Evolutionary conservation across 2,113 vertebrate genomes (phyloP), one percentile per base, ranked within the genome.

Genomic region (Genyomyrus donnyi): DNA sequence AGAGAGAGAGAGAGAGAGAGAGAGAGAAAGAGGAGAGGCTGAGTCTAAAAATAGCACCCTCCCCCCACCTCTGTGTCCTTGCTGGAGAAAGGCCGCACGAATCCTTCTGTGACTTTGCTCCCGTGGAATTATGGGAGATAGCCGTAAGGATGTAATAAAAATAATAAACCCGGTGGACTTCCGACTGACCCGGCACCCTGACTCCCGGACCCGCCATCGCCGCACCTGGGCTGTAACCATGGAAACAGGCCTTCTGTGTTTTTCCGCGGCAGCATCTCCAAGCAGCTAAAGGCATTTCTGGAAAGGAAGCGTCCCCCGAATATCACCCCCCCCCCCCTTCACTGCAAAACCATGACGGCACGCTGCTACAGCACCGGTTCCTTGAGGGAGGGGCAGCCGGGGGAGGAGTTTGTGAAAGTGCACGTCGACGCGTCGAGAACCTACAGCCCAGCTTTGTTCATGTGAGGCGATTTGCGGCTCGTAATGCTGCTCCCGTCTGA

Each of bases 1-100:
- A 88, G 35, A 48, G 48, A 50, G 84, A 13, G n/a, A 84, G 45
- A 56, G 48, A 66, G n/a, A 42, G 88, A 83, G 95, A 0, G n/a
- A 74, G 89, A 88, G 35, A 48, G 49, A 50, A 53, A 9, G 49
- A 24, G 31, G 83, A 35, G 58, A 39, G 50, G 7, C 70, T 84
- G 35, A 88, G 85, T 58, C 89, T 83, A 84, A 91, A 89, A 58
- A 52, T 90, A 89, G 88, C 24, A 21, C 45, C 49, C 24, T n/a
- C 42, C 88, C 83, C 48, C 19, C 56, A 35, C 42, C 45, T 42
- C 50, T 1, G 45, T 87, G 83, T 87, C 84, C 88, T 66, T 89
- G 74, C 35, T 31, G 11, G 62, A 58, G 35, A 48, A 17, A 66
- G 49, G 66, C n/a, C 74, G 15, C 56, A 9, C 19, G 48, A 70